These are phyloP conservation scores for Lepeophtheirus nordmannii DNA, from an alignment of 2,888 invertebrate genomes.

Conservation along the genomic window DNA sequence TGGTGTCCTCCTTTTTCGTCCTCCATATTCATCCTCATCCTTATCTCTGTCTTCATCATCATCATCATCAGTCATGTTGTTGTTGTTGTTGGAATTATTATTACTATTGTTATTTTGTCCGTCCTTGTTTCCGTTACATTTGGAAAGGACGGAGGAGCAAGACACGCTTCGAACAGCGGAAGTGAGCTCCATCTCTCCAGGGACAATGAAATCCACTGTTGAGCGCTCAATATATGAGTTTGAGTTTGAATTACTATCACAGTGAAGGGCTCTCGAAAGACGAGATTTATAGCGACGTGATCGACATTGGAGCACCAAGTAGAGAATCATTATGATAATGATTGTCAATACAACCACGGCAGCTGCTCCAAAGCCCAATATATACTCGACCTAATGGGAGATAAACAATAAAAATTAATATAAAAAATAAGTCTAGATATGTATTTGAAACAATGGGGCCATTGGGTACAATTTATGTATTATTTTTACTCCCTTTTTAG, in stretches of 20 bases:
- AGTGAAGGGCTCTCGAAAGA: slow-evolving; percentile 16
- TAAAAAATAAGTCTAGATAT: no score
- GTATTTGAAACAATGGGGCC: no score
- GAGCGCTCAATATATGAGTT: slow-evolving; percentile 20
- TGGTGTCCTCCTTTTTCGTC: background rate
- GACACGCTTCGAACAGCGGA: slow-evolving; percentile 16
- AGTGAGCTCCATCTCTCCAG: slow-evolving; percentile 22
- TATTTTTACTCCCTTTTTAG: no score
- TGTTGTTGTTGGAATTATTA: background rate
- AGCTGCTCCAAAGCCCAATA: slow-evolving; percentile 22
- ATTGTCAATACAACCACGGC: slow-evolving; percentile 20
- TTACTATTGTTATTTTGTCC: background rate
- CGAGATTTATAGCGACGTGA: slow-evolving; percentile 7
- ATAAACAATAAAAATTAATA: background rate
- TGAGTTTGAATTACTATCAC: slow-evolving; percentile 20
- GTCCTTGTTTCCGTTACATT: slow-evolving; percentile 8
- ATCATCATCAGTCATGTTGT: background rate
- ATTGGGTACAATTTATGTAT: no score
- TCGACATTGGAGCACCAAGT: slow-evolving; percentile 22
- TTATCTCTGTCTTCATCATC: background rate
- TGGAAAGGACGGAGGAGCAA: background rate
- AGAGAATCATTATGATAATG: slow-evolving; percentile 18
- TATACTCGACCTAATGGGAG: slow-evolving; percentile 13
- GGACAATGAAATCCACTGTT: slow-evolving; percentile 23
- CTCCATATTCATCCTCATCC: slow-evolving; percentile 16